phyloP scores from a whole-genome alignment of 2,888 invertebrate species.

The Carpatolechia fugitivella region DNA sequence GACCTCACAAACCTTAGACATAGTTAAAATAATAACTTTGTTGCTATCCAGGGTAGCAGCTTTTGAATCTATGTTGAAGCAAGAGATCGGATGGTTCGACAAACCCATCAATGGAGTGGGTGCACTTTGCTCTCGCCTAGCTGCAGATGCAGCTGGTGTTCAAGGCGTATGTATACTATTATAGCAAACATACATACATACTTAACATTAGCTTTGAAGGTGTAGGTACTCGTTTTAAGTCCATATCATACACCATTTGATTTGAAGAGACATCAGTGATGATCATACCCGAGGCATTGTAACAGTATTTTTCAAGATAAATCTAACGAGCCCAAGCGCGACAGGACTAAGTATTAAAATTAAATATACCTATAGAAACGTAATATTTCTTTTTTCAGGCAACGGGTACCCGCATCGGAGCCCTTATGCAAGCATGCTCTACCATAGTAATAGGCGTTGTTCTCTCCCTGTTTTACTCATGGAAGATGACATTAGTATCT shows the following conservation, averaged over 20 bases:
- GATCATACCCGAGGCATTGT: no score
- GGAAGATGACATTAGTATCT: slow-evolving; percentile 85
- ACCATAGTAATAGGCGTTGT: slow-evolving; percentile 82
- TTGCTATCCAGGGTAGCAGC: slow-evolving; percentile 67
- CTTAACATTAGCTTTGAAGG: no score
- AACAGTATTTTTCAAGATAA: no score
- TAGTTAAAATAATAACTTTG: no score
- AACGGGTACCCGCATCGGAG: slow-evolving; percentile 84
- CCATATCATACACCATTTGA: no score
- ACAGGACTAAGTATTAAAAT: no score
- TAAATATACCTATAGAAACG: no score
- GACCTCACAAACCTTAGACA: no score
- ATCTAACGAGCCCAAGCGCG: no score
- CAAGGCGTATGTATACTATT: slow-evolving; percentile 77
- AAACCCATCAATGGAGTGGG: slow-evolving; percentile 83
- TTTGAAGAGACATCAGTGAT: no score
- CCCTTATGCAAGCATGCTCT: slow-evolving; percentile 83
- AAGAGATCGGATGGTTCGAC: slow-evolving; percentile 88
- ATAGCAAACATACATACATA: neutral
- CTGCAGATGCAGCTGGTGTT: slow-evolving; percentile 87
- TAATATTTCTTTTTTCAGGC: slow-evolving; percentile 60
- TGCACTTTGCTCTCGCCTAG: slow-evolving; percentile 83
- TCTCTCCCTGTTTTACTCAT: slow-evolving; percentile 82
- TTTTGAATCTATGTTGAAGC: slow-evolving; percentile 83
- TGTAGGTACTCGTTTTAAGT: no score